Evolutionary conservation across 2,888 invertebrate genomes (phyloP).

Genomic region (Pollenia griseotomentosa): DNA sequence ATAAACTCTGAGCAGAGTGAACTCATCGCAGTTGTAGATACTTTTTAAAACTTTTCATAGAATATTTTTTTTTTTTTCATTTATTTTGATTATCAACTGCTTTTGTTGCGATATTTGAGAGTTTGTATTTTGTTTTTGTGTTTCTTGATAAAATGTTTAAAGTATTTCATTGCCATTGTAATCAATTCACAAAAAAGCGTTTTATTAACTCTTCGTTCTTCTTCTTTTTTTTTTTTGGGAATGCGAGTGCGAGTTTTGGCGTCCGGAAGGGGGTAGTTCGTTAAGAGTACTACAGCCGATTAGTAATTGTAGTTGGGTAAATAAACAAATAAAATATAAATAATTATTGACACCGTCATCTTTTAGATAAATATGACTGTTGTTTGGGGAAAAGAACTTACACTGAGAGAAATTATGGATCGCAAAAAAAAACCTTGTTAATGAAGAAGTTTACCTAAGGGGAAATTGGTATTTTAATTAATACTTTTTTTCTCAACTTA

Average conservation of each 20-base stretch:
- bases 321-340: slow-evolving; percentile 27
- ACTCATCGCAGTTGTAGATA: slow-evolving; percentile 37
- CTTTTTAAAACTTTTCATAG: slow-evolving; percentile 53
- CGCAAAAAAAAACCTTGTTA: neutral
- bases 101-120: slow-evolving; percentile 46
- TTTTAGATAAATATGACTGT: slow-evolving; percentile 18
- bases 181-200: slow-evolving; percentile 52
- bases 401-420: slow-evolving; percentile 22
- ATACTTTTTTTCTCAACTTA: too few species aligned
- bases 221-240: slow-evolving; percentile 35
- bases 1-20: slow-evolving; percentile 42
- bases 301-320: slow-evolving; percentile 15
- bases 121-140: slow-evolving; percentile 4
- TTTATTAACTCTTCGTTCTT: slow-evolving; percentile 32
- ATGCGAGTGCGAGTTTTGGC: neutral
- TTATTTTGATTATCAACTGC: slow-evolving; percentile 58
- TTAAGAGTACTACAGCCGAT: neutral
- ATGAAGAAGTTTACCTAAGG: too few species aligned
- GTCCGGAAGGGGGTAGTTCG: neutral
- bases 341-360: slow-evolving; percentile 37
- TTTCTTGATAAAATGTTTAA: neutral
- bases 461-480: too few species aligned
- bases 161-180: slow-evolving; percentile 38
- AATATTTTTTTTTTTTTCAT: slow-evolving; percentile 14
- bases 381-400: neutral